Conservation (phyloP, 2,888 invertebrate species). For the Augochlorella aurata region DNA sequence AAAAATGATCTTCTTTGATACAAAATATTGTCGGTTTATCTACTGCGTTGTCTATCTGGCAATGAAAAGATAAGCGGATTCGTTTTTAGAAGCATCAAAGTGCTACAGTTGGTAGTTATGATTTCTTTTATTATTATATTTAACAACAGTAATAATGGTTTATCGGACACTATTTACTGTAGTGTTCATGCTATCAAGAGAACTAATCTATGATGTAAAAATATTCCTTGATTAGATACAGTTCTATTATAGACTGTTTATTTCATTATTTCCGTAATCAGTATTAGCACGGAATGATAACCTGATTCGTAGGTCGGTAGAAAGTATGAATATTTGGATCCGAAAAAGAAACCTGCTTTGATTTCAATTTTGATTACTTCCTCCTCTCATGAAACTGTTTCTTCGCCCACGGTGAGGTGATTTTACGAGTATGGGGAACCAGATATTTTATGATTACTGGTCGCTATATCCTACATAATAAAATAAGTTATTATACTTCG, state of each 20-base stretch:
- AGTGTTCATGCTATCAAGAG: background rate
- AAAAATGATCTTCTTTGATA: background rate
- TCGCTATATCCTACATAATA: background rate
- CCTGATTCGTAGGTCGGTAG: background rate
- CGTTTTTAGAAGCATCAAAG: background rate
- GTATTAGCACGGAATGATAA: background rate
- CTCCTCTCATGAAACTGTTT: conserved; percentile 10
- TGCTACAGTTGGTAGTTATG: background rate
- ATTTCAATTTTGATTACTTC: conserved; percentile 6
- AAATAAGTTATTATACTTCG: background rate
- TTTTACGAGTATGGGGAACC: conserved; percentile 9
- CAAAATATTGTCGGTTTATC: background rate
- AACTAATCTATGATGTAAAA: background rate
- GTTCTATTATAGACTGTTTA: background rate
- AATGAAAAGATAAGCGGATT: background rate
- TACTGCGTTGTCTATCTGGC: background rate
- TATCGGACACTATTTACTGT: background rate
- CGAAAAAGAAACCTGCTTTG: no score
- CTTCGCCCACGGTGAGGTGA: background rate
- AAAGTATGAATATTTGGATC: background rate
- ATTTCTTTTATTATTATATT: background rate
- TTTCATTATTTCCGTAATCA: background rate
- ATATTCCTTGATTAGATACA: conserved; percentile 1
- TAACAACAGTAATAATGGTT: background rate
- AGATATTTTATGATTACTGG: background rate